Conservation (phyloP, 2,888 invertebrate genomes). For the Drosophila neoperkinsi region DNA sequence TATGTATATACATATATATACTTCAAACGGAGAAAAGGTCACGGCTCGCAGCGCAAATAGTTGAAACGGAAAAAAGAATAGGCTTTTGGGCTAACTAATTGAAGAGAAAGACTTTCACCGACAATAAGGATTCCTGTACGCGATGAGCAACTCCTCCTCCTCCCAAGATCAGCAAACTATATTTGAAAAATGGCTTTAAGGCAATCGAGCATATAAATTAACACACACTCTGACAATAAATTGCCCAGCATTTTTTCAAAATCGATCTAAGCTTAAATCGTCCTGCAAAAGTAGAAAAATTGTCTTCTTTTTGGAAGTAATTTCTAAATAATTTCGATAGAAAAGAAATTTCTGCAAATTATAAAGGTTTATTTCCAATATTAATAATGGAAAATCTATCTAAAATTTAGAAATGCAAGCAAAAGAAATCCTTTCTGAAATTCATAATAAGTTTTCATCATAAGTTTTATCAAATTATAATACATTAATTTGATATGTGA, state of each 20-base stretch:
- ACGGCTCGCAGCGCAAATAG: conserved; percentile 30
- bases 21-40: conserved; percentile 44
- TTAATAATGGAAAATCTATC: background rate
- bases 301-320: background rate
- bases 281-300: background rate
- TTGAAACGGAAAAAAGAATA: background rate
- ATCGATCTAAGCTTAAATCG: background rate
- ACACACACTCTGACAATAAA: background rate
- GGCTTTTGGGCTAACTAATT: conserved; percentile 1
- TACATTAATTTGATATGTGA: background rate
- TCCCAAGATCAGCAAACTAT: background rate
- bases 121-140: background rate
- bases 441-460: background rate
- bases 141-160: background rate
- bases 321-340: background rate
- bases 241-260: background rate
- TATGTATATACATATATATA: background rate
- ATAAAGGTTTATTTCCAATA: background rate
- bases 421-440: background rate
- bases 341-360: background rate
- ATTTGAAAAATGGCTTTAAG: background rate
- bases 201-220: background rate
- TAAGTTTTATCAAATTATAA: background rate
- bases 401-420: background rate
- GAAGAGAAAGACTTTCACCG: background rate